phyloP scores from a whole-genome alignment of 2,888 invertebrate species.

The Lithophane leautieri region DNA sequence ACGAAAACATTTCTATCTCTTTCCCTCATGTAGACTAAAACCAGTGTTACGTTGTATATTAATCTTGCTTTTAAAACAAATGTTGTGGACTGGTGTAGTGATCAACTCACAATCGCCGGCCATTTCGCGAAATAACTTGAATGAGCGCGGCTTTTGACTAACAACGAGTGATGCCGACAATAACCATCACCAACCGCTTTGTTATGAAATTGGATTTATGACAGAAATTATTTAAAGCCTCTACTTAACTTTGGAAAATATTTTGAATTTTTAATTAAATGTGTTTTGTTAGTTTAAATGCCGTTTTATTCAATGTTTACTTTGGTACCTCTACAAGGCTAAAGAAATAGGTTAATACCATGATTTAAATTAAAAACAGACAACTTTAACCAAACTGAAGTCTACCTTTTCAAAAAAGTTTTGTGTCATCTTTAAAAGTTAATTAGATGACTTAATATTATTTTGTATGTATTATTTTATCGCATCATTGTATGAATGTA shows the following conservation, averaged over 20 bases:
- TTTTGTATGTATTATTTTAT: neutral
- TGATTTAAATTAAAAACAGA: neutral
- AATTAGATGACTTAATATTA: neutral
- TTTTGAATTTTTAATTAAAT: too few species aligned
- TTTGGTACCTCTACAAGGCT: neutral
- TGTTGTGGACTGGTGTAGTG: slow-evolving; percentile 59
- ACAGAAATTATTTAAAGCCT: slow-evolving; percentile 15
- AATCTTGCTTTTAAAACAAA: slow-evolving; percentile 65
- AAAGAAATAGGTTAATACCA: neutral
- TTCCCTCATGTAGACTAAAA: slow-evolving; percentile 17
- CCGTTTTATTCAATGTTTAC: too few species aligned
- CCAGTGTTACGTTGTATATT: slow-evolving; percentile 51
- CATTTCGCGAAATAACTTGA: slow-evolving; percentile 57
- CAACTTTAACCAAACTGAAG: neutral
- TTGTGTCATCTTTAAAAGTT: neutral
- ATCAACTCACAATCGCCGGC: slow-evolving; percentile 58
- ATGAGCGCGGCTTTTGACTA: slow-evolving; percentile 57
- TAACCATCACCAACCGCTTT: slow-evolving; percentile 27
- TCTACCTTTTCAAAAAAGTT: too few species aligned
- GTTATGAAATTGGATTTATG: slow-evolving; percentile 20
- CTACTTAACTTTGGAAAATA: neutral
- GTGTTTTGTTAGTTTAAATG: too few species aligned
- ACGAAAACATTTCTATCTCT: slow-evolving; percentile 18
- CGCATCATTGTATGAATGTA: slow-evolving; percentile 16
- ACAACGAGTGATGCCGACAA: slow-evolving; percentile 43